Evolutionary conservation across 2,113 vertebrate species (phyloP), one percentile per base, ranked within the genome.

Genomic region (Pyxicephalus adspersus): DNA sequence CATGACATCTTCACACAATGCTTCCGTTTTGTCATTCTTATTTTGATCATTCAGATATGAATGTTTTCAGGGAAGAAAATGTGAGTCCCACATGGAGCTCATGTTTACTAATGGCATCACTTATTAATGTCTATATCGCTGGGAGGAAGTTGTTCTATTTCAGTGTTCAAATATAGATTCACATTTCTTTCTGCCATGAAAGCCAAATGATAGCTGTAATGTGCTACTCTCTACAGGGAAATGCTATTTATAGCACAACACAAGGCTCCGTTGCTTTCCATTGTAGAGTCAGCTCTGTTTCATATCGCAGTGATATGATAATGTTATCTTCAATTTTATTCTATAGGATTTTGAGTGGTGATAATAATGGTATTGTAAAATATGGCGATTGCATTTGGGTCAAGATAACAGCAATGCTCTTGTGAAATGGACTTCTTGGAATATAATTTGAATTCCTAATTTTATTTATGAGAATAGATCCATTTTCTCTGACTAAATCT

Each of bases 101-200:
- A 23, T 78, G 60, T 83, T 38, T 70, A 72, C 60, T 38, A 65
- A 65, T 61, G 18, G 31, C 25, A 77, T 57, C 58, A 28, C 29
- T 83, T 78, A 72, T 71, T 71, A 57, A 78, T 55, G 18, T 73
- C 50, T 71, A 26, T 60, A 57, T 38, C 6, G 67, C 82, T 72
- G 16, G 55, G 64, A 64, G 67, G 65, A 29, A 80, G 58, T 63
- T 51, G 23, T 57, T 78, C 58, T 73, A 57, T 61, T 64, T 78
- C 57, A 55, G 61, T 73, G 20, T 26, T 11, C 22, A 78, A 31
- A 78, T 73, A 45, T 54, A 83, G 61, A 45, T 65, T 72, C 34
- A 23, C 52, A 51, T 78, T 60, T 58, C 31, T 31, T 55, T 26
- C 51, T 83, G 66, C 50, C n/a, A 38, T 23, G 54, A 51, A 51